Conservation (phyloP, 2,888 invertebrate genomes). For the Arge pagana region DNA sequence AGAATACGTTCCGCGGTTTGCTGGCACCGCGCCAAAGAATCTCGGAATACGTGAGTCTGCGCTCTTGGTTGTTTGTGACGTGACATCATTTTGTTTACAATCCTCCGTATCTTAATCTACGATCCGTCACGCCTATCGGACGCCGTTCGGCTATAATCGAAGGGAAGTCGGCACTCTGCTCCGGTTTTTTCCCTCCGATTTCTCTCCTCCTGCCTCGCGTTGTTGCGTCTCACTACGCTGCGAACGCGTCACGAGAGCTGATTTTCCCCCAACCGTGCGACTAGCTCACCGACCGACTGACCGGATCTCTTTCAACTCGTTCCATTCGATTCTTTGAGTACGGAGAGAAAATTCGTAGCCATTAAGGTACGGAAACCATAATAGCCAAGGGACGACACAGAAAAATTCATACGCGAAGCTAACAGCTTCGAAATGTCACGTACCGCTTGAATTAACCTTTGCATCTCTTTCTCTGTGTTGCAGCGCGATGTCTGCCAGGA, state of each 20-base stretch:
- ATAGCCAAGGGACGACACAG: neutral
- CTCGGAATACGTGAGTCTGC: neutral
- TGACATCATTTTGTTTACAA: slow-evolving; percentile 8
- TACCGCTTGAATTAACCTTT: slow-evolving; percentile 50
- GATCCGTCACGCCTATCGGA: slow-evolving; percentile 18
- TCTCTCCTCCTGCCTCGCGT: slow-evolving; percentile 4
- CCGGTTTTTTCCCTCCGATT: slow-evolving; percentile 13
- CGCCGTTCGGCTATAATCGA: slow-evolving; percentile 26
- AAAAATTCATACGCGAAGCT: neutral
- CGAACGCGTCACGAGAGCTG: too few relatives aligned
- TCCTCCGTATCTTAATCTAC: too few relatives aligned
- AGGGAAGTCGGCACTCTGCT: slow-evolving; percentile 23
- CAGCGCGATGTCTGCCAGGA: slow-evolving; percentile 92
- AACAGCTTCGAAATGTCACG: slow-evolving; percentile 23
- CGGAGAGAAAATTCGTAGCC: too few relatives aligned
- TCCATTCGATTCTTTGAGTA: too few relatives aligned
- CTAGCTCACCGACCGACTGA: too few relatives aligned
- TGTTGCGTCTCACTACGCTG: slow-evolving; percentile 2
- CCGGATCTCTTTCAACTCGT: too few relatives aligned
- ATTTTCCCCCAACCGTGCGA: too few relatives aligned
- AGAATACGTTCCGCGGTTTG: neutral
- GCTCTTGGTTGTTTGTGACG: slow-evolving; percentile 1
- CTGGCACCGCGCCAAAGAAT: neutral
- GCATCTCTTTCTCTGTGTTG: slow-evolving; percentile 63
- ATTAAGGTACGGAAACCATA: too few relatives aligned